Conservation (phyloP, 2,113 vertebrate species). For the Indicator maculatus region DNA sequence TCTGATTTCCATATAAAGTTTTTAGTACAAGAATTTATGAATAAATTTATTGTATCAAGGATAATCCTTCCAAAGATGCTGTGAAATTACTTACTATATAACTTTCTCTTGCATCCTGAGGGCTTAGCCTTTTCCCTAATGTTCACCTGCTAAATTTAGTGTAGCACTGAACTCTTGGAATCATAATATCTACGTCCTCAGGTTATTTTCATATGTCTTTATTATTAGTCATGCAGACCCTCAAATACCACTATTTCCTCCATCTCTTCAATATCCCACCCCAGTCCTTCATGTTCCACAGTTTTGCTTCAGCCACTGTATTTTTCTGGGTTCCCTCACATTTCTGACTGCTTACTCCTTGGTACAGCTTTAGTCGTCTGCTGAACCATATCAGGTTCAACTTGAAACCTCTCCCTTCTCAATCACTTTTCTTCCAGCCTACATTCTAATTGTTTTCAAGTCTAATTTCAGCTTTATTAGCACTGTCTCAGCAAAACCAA, state of each 20-base stretch:
- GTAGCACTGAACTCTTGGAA: not conserved
- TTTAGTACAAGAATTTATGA: not conserved
- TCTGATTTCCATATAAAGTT: not conserved
- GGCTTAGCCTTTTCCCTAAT: not conserved
- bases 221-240: not conserved
- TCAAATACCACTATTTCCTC: not conserved
- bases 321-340: not conserved
- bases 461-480: conserved; percentile 21
- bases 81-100: not conserved
- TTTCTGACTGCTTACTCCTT: not conserved
- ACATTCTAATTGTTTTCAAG: not conserved
- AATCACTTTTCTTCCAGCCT: not conserved
- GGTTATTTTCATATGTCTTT: not conserved
- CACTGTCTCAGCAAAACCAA: conserved; percentile 16
- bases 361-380: not conserved
- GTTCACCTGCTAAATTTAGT: not conserved
- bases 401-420: not conserved
- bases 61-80: not conserved
- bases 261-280: not conserved
- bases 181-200: not conserved
- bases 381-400: not conserved
- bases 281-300: not conserved
- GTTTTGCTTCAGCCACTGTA: not conserved
- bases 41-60: not conserved
- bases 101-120: not conserved